Percentiles rank a stretch among this genome's conserved stretches.
These are phyloP conservation scores for Ibycter americanus DNA, from an alignment of 2,797 vertebrate genomes.

Conservation along the genomic window DNA sequence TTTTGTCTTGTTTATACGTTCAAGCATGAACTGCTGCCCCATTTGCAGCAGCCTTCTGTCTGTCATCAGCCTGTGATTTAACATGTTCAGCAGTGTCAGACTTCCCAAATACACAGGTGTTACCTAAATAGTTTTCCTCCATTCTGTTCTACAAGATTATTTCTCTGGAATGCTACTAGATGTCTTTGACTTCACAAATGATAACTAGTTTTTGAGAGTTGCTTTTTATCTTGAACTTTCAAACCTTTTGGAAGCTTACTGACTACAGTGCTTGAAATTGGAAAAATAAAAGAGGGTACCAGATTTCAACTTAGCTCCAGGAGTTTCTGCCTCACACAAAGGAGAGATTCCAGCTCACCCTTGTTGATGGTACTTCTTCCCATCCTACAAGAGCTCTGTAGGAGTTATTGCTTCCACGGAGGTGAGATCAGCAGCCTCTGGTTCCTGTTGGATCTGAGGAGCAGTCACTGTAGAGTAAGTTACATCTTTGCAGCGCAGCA, in stretches of 20 bases:
- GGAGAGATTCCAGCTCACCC: neutral
- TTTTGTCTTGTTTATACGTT: neutral
- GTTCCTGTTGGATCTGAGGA: neutral
- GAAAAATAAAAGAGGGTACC: neutral
- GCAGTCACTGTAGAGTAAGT: neutral
- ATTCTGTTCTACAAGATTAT: neutral
- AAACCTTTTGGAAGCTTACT: neutral
- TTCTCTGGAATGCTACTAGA: neutral
- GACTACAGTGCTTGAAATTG: neutral
- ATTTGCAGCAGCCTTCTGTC: neutral
- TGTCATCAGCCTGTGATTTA: neutral
- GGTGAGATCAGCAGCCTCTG: neutral
- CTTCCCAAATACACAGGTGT: neutral
- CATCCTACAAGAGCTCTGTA: neutral
- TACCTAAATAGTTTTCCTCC: neutral
- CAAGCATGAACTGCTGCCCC: neutral
- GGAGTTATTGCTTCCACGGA: neutral
- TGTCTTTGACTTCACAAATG: neutral
- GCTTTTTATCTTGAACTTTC: neutral
- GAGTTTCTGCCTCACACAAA: neutral
- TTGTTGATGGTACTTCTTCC: neutral
- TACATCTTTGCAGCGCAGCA: neutral
- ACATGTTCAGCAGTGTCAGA: neutral
- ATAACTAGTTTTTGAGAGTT: neutral
- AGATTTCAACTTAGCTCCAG: neutral